These are phyloP conservation scores for Rhinoptilus africanus DNA, from an alignment of 2,113 vertebrate species.

Conservation along the genomic window DNA sequence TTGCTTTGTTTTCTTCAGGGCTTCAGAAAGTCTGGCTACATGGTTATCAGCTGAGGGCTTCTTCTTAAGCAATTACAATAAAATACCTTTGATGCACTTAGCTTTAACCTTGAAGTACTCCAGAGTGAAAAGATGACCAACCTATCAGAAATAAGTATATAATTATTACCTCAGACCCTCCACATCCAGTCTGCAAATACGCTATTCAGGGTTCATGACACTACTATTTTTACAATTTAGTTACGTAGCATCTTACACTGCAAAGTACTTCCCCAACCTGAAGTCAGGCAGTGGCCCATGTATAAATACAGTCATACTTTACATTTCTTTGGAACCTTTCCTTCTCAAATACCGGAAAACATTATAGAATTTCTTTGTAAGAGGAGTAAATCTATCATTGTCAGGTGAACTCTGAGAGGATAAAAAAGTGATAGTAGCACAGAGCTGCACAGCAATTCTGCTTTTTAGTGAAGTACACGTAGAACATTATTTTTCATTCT, in stretches of 20 bases:
- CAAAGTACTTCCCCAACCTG: not conserved
- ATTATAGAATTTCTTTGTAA: not conserved
- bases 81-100: slow-evolving; percentile 41
- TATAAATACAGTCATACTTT: not conserved
- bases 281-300: not conserved
- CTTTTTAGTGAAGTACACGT: not conserved
- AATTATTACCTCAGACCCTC: slow-evolving; percentile 10
- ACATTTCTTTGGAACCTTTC: not conserved
- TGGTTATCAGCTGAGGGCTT: not conserved
- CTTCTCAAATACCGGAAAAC: not conserved
- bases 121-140: slow-evolving; percentile 37
- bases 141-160: slow-evolving; percentile 47
- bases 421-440: not conserved
- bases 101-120: slow-evolving; percentile 45
- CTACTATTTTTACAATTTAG: not conserved
- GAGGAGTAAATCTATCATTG: not conserved
- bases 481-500: not conserved
- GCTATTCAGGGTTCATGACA: not conserved
- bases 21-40: slow-evolving; percentile 26
- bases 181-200: not conserved
- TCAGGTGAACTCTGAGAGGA: not conserved
- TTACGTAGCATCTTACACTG: not conserved
- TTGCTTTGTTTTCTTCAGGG: not conserved
- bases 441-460: not conserved
- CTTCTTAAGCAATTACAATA: not conserved